Conservation (phyloP, 2,888 invertebrate genomes). For the Cataglyphis altisquamis region DNA sequence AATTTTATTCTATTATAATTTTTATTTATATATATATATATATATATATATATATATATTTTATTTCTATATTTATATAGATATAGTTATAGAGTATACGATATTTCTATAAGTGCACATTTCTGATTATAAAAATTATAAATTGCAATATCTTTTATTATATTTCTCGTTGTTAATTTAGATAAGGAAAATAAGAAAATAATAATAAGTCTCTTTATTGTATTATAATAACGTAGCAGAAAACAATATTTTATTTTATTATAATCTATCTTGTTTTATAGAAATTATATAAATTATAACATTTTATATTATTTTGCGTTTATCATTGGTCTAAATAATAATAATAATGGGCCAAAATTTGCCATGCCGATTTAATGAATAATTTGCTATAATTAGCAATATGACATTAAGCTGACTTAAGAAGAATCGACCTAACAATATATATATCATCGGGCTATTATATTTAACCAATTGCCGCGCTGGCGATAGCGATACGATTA, state of each 20-base stretch:
- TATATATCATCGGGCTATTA: slow-evolving; percentile 22
- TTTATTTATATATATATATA: background rate
- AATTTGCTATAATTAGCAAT: slow-evolving; percentile 41
- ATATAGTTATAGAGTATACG: background rate
- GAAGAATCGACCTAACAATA: slow-evolving; percentile 42
- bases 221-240: background rate
- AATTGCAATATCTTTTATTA: background rate
- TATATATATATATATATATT: background rate
- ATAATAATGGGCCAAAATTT: background rate
- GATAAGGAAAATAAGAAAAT: background rate
- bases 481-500: slow-evolving; percentile 24
- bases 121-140: slow-evolving; percentile 9
- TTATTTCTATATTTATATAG: background rate
- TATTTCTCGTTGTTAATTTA: background rate
- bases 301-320: background rate
- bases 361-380: background rate
- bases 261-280: background rate
- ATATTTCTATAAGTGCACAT: background rate
- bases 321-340: background rate
- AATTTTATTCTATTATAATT: background rate
- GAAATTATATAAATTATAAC: background rate
- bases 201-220: too few relatives aligned
- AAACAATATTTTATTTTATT: background rate
- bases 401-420: background rate
- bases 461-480: slow-evolving; percentile 39